Base-by-base conservation (phyloP, 2,113 vertebrate genomes). In the Triplophysa tibetana region DNA sequence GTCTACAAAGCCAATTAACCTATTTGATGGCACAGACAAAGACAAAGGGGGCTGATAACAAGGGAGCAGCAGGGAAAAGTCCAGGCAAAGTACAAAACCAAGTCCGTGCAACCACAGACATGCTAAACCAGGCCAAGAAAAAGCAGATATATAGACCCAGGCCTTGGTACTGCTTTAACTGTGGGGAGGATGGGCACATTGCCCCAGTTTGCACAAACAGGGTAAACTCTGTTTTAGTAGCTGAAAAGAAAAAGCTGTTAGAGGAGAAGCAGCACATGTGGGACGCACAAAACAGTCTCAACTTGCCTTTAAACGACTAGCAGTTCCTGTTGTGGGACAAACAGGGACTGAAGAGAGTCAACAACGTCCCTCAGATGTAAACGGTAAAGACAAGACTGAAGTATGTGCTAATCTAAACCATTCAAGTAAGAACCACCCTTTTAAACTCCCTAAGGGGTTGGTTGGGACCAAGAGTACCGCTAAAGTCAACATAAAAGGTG, bases 301-400 rank as follows among this genome's bases (percentile, higher is more conserved):
- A 56, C 14, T 23, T 21, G 12, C 24, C 48, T 83, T 83, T 83
- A 79, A 79, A 83, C 72, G 56, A 63, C 7, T 56, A 70, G 17
- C 64, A 66, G 82, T 67, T 79, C 64, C 77, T 79, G 70, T 75
- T 70, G 70, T 1, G 72, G 82, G 77, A 64, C 77, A 75, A 26
- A 79, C 64, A 69, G 77, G 64, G 48, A 12, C 66, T 64, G 45
- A 50, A 50, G 33, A 43, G 12, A 76, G 62, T 38, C 54, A 62
- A 68, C n/a, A 43, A 66, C 41, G 61, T 66, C 60, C 75, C 75
- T 77, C 68, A 54, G 68, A 70, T 23, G 14, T 70, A 70, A 70
- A 70, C 23, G 2, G 48, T 26, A 33, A 48, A 52, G 6, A 2
- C 48, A 70, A 70, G 26, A 21, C 43, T 70, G 21, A 70, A 52